Evolutionary conservation across 2,888 invertebrate species (phyloP), one percentile per base, ranked within the genome.

Genomic region (Cantharis nigra): DNA sequence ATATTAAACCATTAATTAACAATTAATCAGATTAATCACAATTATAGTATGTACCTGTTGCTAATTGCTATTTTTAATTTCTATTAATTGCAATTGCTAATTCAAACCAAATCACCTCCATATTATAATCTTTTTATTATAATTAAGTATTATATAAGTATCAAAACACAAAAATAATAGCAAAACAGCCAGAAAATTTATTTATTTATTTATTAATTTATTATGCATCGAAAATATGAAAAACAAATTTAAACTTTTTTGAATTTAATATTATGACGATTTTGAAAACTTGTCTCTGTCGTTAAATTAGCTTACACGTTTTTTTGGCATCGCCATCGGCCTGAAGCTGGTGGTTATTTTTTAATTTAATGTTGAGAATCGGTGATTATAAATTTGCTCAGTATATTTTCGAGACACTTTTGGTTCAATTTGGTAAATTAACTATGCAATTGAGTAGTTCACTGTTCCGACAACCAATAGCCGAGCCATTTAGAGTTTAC

Each of bases 401-500:
- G 77, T 71, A 26, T 67, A 67, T 76, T 76, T 77, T 67, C 67
- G 18, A 77, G 71, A 74, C 72, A 64, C 74, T 79, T 80, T 77
- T 76, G 75, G 71, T 70, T 73, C 78, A 77, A 78, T 80, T 78
- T 73, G 78, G 77, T 78, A 75, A 81, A 81, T 81, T 81, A 81
- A 77, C 74, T 75, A 71, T 71, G 76, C 74, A 81, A 78, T 79
- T 75, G 78, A 77, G 78, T 74, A 76, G 78, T 78, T 77, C 71
- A 75, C 63, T 28, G 74, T 79, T 78, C 78, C 76, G 75, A 77
- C 80, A 79, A 76, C 77, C 80, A 77, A 79, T 80, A 79, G 79
- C 75, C 67, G 30, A 69, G 69, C 77, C 78, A 79, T 79, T 67
- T 79, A 79, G 70, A 76, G 77, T 78, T 75, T 81, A 75, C 79